phyloP scores from a whole-genome alignment of 2,113 vertebrate genomes.

The Ornithorhynchus anatinus region DNA sequence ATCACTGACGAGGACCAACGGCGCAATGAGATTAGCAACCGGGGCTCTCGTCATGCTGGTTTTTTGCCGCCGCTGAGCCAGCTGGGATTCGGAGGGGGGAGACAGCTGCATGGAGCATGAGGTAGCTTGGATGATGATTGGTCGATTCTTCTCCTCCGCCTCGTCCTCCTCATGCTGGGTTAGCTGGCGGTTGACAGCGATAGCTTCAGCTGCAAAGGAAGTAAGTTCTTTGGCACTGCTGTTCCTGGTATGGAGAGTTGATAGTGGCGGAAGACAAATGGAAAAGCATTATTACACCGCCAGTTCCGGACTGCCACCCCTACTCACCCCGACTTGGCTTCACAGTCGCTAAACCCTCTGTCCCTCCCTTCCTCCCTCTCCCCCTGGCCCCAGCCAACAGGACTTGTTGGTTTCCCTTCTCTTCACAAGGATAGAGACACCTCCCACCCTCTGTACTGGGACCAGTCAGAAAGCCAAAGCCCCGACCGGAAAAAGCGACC shows the following conservation, averaged over 20 bases:
- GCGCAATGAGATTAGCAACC: slow-evolving; percentile 79
- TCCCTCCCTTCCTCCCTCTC: neutral
- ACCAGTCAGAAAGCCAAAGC: too few species aligned
- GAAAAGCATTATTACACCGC: neutral
- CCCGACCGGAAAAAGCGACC: neutral
- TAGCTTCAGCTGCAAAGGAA: slow-evolving; percentile 91
- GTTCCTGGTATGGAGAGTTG: slow-evolving; percentile 72
- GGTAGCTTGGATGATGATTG: slow-evolving; percentile 83
- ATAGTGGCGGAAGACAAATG: neutral
- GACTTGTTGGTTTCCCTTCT: too few species aligned
- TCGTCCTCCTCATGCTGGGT: slow-evolving; percentile 86
- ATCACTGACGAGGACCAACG: slow-evolving; percentile 89
- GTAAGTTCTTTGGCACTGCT: slow-evolving; percentile 97
- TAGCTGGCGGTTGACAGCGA: slow-evolving; percentile 94
- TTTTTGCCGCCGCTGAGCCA: slow-evolving; percentile 89
- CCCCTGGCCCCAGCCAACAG: too few species aligned
- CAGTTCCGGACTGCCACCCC: neutral
- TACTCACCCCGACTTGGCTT: too few species aligned
- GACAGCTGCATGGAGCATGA: slow-evolving; percentile 90
- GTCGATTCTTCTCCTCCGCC: slow-evolving; percentile 79
- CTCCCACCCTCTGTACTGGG: neutral
- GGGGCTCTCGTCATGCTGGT: slow-evolving; percentile 79
- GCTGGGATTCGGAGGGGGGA: slow-evolving; percentile 89
- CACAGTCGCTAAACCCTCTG: neutral
- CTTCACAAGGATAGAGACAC: neutral